Conservation (phyloP, 2,888 invertebrate genomes). For the Theretra japonica region DNA sequence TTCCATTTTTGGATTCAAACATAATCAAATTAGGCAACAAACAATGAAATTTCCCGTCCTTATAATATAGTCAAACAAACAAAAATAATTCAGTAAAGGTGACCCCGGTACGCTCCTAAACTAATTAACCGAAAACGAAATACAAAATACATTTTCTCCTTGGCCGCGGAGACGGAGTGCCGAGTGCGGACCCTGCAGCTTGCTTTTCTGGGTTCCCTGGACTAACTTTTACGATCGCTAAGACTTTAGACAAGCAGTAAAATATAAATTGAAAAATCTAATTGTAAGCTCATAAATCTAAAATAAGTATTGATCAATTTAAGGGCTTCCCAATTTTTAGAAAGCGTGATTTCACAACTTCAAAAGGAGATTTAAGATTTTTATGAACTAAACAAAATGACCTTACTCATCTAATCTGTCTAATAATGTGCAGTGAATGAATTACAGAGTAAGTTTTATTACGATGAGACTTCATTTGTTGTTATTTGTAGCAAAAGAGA, state of each 20-base stretch:
- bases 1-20: conserved; percentile 36
- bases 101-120: conserved; percentile 58
- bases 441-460: too few species aligned
- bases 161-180: conserved; percentile 16
- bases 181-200: conserved; percentile 23
- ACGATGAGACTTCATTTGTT: too few species aligned
- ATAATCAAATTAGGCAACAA: conserved; percentile 37
- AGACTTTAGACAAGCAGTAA: background rate
- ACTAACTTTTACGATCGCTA: background rate
- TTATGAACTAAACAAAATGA: too few species aligned
- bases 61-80: conserved; percentile 59
- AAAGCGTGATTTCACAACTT: too few species aligned
- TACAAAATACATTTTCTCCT: conserved; percentile 49
- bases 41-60: conserved; percentile 42
- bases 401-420: too few species aligned
- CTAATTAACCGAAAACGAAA: conserved; percentile 67
- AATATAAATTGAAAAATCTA: background rate
- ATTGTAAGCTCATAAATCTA: too few species aligned
- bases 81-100: conserved; percentile 66
- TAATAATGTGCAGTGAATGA: too few species aligned
- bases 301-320: too few species aligned
- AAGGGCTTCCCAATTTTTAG: too few species aligned
- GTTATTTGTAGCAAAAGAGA: too few species aligned
- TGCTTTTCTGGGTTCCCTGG: conserved; percentile 28
- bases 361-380: too few species aligned